Evolutionary conservation across 2,888 invertebrate genomes (phyloP).

Genomic region (Isotomurus palustris): DNA sequence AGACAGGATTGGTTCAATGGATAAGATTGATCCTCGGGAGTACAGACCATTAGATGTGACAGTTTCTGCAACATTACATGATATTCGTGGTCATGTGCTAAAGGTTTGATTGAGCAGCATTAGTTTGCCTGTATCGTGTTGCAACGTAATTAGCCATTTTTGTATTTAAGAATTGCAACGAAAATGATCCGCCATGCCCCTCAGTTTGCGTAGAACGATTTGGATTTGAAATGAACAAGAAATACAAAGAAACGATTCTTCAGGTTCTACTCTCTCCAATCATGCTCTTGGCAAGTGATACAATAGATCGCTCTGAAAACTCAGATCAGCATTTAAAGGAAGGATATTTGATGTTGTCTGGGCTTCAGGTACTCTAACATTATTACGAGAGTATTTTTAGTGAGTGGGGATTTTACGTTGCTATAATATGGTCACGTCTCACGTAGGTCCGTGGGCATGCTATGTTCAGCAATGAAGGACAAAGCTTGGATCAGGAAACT

Average conservation of each 20-base stretch:
- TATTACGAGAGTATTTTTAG: neutral
- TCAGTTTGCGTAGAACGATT: constrained; percentile 82
- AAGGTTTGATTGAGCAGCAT: constrained; percentile 55
- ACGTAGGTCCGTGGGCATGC: constrained; percentile 85
- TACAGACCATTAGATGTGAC: constrained; percentile 87
- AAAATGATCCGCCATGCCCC: constrained; percentile 86
- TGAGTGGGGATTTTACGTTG: too few species aligned
- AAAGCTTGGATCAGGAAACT: constrained; percentile 86
- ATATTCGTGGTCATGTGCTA: constrained; percentile 88
- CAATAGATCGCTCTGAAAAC: constrained; percentile 61
- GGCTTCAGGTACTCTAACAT: constrained; percentile 63
- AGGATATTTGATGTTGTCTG: constrained; percentile 79
- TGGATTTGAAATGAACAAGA: constrained; percentile 96
- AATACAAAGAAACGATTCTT: constrained; percentile 82
- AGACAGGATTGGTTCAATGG: constrained; percentile 10
- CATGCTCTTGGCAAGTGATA: constrained; percentile 72
- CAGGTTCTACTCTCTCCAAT: constrained; percentile 86
- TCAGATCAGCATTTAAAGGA: constrained; percentile 70
- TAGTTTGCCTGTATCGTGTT: constrained; percentile 41
- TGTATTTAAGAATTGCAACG: constrained; percentile 68
- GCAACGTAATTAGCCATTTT: constrained; percentile 5
- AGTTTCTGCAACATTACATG: constrained; percentile 88
- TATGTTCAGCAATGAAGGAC: constrained; percentile 89
- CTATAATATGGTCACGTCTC: neutral
- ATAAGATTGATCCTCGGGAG: constrained; percentile 71